phyloP scores from a whole-genome alignment of 2,113 vertebrate species.

The Mustela lutreola region DNA sequence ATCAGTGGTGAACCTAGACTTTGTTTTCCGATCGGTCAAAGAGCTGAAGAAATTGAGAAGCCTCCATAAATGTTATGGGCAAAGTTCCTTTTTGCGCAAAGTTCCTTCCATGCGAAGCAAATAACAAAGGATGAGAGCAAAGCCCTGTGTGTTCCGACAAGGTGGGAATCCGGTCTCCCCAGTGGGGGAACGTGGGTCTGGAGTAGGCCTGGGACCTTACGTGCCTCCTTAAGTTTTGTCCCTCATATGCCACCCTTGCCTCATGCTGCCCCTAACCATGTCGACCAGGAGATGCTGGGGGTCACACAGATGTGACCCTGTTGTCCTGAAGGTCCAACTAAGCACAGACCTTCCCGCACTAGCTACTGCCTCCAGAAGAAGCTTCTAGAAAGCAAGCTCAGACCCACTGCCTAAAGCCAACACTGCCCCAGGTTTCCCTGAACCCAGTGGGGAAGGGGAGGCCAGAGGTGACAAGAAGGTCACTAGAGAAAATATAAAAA shows the following conservation, averaged over 20 bases:
- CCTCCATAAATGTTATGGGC: neutral
- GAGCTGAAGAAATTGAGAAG: neutral
- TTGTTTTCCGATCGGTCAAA: neutral
- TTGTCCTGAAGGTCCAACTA: neutral
- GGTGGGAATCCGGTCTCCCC: too few relatives aligned
- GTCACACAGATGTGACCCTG: fast-evolving
- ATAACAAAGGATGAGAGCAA: neutral
- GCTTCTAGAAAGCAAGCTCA: neutral
- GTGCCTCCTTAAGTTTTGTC: neutral
- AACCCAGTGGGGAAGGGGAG: neutral
- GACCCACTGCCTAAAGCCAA: neutral
- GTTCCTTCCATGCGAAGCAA: neutral
- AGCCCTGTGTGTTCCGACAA: neutral
- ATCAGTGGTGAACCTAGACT: neutral
- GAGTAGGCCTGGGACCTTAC: neutral
- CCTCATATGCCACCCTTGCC: neutral
- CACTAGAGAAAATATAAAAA: neutral
- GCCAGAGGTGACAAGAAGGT: neutral
- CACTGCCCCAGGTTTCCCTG: too few relatives aligned
- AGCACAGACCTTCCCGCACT: neutral
- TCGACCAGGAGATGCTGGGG: too few relatives aligned
- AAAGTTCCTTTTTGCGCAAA: neutral
- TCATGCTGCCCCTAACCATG: fast-evolving
- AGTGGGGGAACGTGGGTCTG: fast-evolving
- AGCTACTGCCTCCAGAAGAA: neutral